Evolutionary conservation across 1,140 invertebrate species (phyloP), one percentile per base, ranked within the genome.

Genomic region (Megalonaias nervosa): DNA sequence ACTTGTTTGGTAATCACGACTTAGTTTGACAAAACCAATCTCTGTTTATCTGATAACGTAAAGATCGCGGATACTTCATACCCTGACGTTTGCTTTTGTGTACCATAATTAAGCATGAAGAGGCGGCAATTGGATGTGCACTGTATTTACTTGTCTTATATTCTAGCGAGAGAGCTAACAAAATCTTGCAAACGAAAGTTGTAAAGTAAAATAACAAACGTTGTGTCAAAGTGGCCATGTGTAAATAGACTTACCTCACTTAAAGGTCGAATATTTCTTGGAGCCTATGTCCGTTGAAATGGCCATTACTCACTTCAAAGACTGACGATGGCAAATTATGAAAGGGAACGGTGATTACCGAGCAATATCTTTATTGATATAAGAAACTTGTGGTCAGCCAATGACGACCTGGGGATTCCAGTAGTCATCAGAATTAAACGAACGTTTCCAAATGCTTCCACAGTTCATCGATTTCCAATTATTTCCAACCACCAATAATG

Each of bases 321-420:
- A 71, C 55, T 23, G 38, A 66, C n/a, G n/a, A 70, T 77, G 4
- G 75, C 71, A 67, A 38, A 66, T 17, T 21, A 77, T 77, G 75
- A 56, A 55, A 19, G 17, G 38, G 14, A 78, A 73, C 68, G 65
- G 57, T 60, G 70, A 73, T 67, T 16, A n/a, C 2, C 11, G 56
- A n/a, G 56, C n/a, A n/a, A 71, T 71, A 21, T 16, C 60, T 11
- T 59, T 78, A 16, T 72, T 62, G 48, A 68, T n/a, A 73, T 78
- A 12, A 14, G 71, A 56, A 26, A 67, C 21, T 78, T 64, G 70
- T 72, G 70, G 48, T 57, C 57, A 38, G 64, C 75, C 4, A 69
- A 77, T 31, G 75, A 77, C 26, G n/a, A n/a, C n/a, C n/a, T n/a
- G n/a, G n/a, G n/a, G n/a, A n/a, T n/a, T n/a, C n/a, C n/a, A n/a